Evolutionary conservation across 2,113 vertebrate species (phyloP).

Genomic region (Sterna hirundo): DNA sequence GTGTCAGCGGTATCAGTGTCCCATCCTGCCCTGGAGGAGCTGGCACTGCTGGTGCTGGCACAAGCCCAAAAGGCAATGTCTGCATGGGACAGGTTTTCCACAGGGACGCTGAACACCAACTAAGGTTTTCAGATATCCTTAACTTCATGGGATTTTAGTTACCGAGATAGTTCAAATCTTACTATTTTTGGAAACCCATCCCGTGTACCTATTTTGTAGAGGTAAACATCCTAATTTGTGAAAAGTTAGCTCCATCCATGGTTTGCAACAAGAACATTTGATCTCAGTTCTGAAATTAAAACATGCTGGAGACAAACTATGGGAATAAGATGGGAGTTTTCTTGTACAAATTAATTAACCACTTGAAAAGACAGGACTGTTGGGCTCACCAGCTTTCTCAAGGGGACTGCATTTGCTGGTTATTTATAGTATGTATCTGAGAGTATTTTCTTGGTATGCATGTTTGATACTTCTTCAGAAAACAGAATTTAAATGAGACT

Average conservation of each 20-base stretch:
- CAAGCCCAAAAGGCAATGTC: not conserved
- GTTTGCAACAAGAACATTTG: not conserved
- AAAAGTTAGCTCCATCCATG: not conserved
- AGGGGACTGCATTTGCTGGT: not conserved
- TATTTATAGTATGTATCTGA: not conserved
- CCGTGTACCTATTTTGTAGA: accelerated
- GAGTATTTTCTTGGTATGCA: not conserved
- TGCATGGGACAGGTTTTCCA: not conserved
- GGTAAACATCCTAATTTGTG: not conserved
- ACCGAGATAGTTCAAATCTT: not conserved
- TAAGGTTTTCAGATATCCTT: not conserved
- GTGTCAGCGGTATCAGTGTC: accelerated
- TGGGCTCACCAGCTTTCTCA: not conserved
- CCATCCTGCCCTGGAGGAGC: not conserved
- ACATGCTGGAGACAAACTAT: not conserved
- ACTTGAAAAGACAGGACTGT: not conserved
- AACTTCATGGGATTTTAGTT: not conserved
- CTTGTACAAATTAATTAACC: not conserved
- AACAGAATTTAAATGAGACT: constrained; percentile 4
- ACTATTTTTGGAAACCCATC: not conserved
- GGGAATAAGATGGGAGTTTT: not conserved
- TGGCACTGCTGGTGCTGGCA: not conserved
- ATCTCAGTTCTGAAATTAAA: not conserved
- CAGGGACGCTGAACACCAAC: too few relatives aligned
- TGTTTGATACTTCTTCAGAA: not conserved